These are phyloP conservation scores for Calypte anna DNA, from an alignment of 2,113 vertebrate genomes.

Conservation along the genomic window DNA sequence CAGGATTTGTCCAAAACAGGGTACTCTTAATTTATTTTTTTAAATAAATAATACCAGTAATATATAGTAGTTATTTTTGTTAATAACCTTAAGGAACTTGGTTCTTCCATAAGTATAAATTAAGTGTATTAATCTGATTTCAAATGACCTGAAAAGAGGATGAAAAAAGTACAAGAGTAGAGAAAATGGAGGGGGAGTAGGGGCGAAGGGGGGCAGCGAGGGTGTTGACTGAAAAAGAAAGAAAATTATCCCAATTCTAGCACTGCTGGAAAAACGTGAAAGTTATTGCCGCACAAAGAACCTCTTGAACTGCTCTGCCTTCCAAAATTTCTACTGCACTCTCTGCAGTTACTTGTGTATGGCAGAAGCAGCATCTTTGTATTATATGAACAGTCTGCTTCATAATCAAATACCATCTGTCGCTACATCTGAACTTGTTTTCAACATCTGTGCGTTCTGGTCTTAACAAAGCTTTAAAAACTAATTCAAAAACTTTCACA, in stretches of 20 bases:
- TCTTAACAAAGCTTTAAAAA: conserved; percentile 99
- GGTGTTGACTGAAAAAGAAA: conserved; percentile 58
- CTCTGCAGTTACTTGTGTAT: conserved; percentile 95
- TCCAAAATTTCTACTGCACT: conserved; percentile 87
- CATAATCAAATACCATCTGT: conserved; percentile 99
- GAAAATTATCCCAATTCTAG: conserved; percentile 75
- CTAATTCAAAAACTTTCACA: conserved; percentile 96
- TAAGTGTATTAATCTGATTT: conserved; percentile 17
- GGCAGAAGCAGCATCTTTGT: conserved; percentile 98
- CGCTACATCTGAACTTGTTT: conserved; percentile 99
- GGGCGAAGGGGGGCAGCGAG: background rate
- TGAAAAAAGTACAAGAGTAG: conserved; percentile 1
- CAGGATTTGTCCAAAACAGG: background rate
- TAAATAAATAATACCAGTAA: background rate
- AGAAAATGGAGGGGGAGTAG: background rate
- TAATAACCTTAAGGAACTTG: conserved; percentile 7
- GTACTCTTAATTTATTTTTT: background rate
- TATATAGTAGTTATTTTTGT: background rate
- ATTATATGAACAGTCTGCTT: conserved; percentile 99
- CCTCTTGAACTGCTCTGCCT: conserved; percentile 84
- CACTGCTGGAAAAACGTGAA: conserved; percentile 81
- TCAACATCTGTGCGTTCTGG: conserved; percentile 99
- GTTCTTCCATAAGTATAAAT: background rate
- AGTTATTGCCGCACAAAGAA: conserved; percentile 85
- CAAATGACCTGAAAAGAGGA: conserved; percentile 33